Evolutionary conservation across 2,113 vertebrate genomes (phyloP).

Genomic region (Panthera uncia): DNA sequence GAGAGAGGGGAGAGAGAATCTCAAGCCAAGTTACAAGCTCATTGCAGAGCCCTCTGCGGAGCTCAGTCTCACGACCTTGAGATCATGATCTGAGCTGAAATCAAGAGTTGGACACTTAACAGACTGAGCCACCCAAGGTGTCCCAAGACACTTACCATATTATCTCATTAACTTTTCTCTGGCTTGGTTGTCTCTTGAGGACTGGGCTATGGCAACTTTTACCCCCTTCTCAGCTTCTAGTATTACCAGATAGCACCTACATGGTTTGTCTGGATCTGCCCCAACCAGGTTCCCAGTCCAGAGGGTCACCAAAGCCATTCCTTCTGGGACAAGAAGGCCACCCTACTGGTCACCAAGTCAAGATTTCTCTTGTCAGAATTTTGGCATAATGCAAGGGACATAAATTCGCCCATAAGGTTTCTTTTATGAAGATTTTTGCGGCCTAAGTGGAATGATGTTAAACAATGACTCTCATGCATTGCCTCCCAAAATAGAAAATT

Average conservation of each 20-base stretch:
- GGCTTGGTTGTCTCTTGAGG: not conserved
- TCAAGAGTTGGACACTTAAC: too few species aligned
- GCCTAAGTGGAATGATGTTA: constrained; percentile 61
- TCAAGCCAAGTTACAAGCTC: too few species aligned
- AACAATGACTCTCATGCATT: constrained; percentile 57
- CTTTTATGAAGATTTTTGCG: constrained; percentile 73
- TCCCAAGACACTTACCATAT: not conserved
- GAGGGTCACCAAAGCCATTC: not conserved
- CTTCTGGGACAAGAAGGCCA: not conserved
- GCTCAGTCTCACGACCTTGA: too few species aligned
- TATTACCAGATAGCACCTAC: not conserved
- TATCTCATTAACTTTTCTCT: not conserved
- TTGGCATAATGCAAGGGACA: not conserved
- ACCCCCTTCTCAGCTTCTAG: not conserved
- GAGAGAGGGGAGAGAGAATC: too few species aligned
- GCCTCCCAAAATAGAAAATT: constrained; percentile 70
- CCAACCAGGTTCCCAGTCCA: not conserved
- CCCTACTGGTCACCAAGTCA: not conserved
- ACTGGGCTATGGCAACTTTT: not conserved
- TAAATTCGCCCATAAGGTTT: constrained; percentile 64
- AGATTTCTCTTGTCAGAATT: not conserved
- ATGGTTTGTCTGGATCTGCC: not conserved
- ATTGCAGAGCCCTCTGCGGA: too few species aligned
- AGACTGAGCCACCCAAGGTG: too few species aligned
- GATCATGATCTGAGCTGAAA: too few species aligned